Base-by-base conservation (phyloP, 1,140 invertebrate genomes). In the Bombus difficillimus region DNA sequence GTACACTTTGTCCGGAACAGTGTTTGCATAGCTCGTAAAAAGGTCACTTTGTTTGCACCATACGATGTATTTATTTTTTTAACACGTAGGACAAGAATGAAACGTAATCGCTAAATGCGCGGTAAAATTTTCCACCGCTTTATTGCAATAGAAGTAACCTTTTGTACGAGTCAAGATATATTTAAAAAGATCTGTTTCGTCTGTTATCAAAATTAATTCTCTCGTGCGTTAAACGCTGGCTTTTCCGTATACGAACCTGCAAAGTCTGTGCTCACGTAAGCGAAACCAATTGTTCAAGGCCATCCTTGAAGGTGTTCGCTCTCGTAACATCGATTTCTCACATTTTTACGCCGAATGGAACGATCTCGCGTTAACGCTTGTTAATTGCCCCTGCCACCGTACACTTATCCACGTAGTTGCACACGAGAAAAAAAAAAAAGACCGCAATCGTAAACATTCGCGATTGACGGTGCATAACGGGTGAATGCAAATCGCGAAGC, bases 401-500 rank as follows among this genome's bases (percentile, higher is more conserved):
- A n/a, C 15, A 13, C n/a, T 71, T 72, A 25, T 39, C 32, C 43
- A 3, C 43, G 37, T 25, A 37, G 8, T 66, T 66, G 32, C 64
- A 68, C 18, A 68, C 1, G 18, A 8, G 43, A 59, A 15, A 32
- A n/a, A 59, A n/a, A 59, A 8, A 69, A 77, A 57, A 77, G 43
- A 15, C 10, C 3, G 34, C 62, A 64, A 43, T 78, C 69, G 64
- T 78, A 83, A 78, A 77, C 64, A 78, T 53, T 53, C 75, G 76
- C 83, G 76, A 72, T 59, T 62, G 64, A 32, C 34, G 41, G 69
- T 39, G 39, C 82, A 69, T 77, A 88, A 88, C 77, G 47, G 81
- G 78, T 32, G 83, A 88, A 89, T 78, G 73, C 74, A 82, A 88
- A 73, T 84, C 47, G 53, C 34, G 9, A 37, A 41, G n/a, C 64